Percentiles rank a stretch among this genome's conserved stretches.
phyloP scores from a whole-genome alignment of 2,113 vertebrate genomes.

The Phyllopteryx taeniolatus region DNA sequence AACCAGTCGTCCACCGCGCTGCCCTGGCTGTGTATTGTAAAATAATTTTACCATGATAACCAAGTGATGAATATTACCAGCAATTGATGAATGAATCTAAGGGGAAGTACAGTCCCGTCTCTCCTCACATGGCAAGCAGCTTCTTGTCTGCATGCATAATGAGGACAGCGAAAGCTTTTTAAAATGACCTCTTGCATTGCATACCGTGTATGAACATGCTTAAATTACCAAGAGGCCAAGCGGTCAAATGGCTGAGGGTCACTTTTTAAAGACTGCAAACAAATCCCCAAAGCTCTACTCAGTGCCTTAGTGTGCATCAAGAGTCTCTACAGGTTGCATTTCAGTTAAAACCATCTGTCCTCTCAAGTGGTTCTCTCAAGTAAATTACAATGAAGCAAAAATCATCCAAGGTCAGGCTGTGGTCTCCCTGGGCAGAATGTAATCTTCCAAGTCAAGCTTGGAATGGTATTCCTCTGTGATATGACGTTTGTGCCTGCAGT shows the following conservation, averaged over 20 bases:
- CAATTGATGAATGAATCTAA: background rate
- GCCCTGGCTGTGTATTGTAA: background rate
- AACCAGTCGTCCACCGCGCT: too few species aligned
- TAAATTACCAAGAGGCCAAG: conserved; percentile 31
- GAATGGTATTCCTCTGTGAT: conserved; percentile 1
- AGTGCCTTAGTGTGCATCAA: background rate
- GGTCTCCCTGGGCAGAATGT: conserved; percentile 5
- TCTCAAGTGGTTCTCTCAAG: background rate
- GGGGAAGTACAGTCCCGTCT: conserved; percentile 18
- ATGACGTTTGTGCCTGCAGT: background rate
- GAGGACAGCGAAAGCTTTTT: conserved; percentile 42
- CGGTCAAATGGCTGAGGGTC: conserved; percentile 25
- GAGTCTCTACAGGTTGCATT: conserved; percentile 26
- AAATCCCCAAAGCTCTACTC: conserved; percentile 13
- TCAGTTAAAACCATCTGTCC: background rate
- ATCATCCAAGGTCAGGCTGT: conserved; percentile 9
- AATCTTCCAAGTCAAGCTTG: background rate
- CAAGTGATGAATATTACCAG: background rate
- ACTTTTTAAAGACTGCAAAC: conserved; percentile 26
- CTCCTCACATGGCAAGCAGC: conserved; percentile 55
- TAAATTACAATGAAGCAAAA: background rate
- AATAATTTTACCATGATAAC: background rate
- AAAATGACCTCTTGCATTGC: conserved; percentile 46
- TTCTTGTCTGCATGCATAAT: conserved; percentile 19
- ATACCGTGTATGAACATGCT: conserved; percentile 45